Base-by-base conservation (phyloP, 37 sponge, comb jelly and placozoan genomes). In the Theonella swinhoei region DNA sequence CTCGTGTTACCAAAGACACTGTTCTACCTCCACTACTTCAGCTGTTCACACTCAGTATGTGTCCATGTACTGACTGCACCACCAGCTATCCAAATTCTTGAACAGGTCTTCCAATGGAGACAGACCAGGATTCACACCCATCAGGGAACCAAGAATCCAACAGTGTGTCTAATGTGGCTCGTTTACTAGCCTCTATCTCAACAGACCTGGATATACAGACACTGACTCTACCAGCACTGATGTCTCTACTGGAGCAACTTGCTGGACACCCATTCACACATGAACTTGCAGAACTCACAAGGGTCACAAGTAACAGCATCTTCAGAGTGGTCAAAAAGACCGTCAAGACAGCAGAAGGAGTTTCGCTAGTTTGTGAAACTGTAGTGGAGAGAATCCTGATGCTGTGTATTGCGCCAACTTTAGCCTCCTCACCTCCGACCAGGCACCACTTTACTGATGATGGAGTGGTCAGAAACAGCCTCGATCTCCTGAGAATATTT, bases 11-110 rank as follows among this genome's bases (percentile, higher is more conserved):
- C 77, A 54, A 36, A 23, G 36, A 62, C 1, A n/a, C 59, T 2
- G 17, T 76, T 3, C 62, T 62, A 29, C 37, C 77, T 29, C 62
- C n/a, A n/a, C n/a, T 76, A 28, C 62, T 76, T 61, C 73, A 72
- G 73, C 54, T 7, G 11, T 47, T 47, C 54, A 47, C 54, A 47
- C 54, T 14, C 7, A 14, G 54, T 14, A 47, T 47, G 54, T 7
- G 14, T 7, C 54, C 7, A 7, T 7, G 14, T 14, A 17, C 7
- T 47, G 14, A 14, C 14, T 47, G 54, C 11, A 17, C 14, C 11
- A 14, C 14, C 14, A 14, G 54, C 14, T 47, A 14, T 17, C 54
- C 14, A 14, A 7, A 47, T 47, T 7, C 54, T 47, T 47, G 14
- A 47, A 47, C 54, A 47, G 54, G 54, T 47, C 14, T 47, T 7